These are phyloP conservation scores for Nilaparvata lugens DNA, from an alignment of 1,140 invertebrate species.

Conservation along the genomic window DNA sequence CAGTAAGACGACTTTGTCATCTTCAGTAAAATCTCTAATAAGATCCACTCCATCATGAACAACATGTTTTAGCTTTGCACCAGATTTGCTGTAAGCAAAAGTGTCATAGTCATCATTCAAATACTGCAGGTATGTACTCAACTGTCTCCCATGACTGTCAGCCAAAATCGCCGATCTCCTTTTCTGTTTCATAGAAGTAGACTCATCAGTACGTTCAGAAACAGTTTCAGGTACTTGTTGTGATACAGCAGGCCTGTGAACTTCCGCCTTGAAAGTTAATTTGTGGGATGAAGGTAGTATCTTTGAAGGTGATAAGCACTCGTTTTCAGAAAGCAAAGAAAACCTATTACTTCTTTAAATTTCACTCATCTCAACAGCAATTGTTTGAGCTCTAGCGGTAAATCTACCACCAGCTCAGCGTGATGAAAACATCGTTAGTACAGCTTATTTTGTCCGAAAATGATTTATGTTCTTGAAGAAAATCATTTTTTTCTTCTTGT, in stretches of 20 bases:
- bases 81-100: background rate
- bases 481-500: background rate
- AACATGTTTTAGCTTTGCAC: slow-evolving; percentile 5
- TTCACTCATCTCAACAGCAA: background rate
- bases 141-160: slow-evolving; percentile 2
- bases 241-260: background rate
- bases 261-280: background rate
- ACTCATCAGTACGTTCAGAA: background rate
- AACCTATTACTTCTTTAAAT: background rate
- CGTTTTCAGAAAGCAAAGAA: background rate
- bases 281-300: no score
- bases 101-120: background rate
- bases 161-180: background rate
- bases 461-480: background rate
- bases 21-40: background rate
- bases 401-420: background rate
- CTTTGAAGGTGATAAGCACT: no score
- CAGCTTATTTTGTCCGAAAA: no score
- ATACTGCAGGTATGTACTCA: background rate
- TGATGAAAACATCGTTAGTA: background rate
- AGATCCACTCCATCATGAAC: background rate
- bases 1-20: background rate
- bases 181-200: background rate
- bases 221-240: no score
- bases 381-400: background rate